Base-by-base conservation (phyloP, 1,140 invertebrate genomes). In the Drosophila orena region DNA sequence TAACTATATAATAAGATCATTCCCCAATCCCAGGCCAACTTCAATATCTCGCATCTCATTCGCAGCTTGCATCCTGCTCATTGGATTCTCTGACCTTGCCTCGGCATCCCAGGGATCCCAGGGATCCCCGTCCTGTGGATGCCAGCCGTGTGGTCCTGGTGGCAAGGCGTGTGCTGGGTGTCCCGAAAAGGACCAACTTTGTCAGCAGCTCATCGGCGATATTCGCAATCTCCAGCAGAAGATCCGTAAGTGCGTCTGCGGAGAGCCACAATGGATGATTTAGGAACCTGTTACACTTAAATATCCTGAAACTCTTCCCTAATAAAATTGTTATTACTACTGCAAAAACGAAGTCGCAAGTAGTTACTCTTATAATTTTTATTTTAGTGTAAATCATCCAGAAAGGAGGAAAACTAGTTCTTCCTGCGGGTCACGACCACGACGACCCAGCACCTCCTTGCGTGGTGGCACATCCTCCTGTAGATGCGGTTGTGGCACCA, bases 381-480 rank as follows among this genome's bases (percentile, higher is more conserved):
- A 24, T 24, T 24, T 24, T 4, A 24, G 24, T 4, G 4, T 24
- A 5, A 0, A 24, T 24, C 24, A 24, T 24, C 0, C 24, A 24
- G 24, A 24, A 24, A 24, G 4, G 24, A 24, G 4, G 24, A 5
- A 4, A 0, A 24, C 24, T 56, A 56, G 5, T 37, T 30, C 15
- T 34, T 57, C 4, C 12, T 44, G 30, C 2, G 56, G n/a, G 42
- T 44, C 17, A 58, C 56, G 4, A 58, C 35, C 17, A 58, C 56
- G 5, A 58, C 5, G 30, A 43, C 47, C 20, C 37, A 35, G 12
- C 52, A 54, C 20, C 35, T 54, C 4, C 6, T 52, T 0, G 49
- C 30, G 4, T 52, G 1, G 46, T 40, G 42, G 46, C 46, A 52
- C 15, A 24, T 40, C 46, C 20, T 52, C 1, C 22, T 37, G 15